These are phyloP conservation scores for Drosophila insularis DNA, from an alignment of 1,140 invertebrate genomes.

Conservation along the genomic window DNA sequence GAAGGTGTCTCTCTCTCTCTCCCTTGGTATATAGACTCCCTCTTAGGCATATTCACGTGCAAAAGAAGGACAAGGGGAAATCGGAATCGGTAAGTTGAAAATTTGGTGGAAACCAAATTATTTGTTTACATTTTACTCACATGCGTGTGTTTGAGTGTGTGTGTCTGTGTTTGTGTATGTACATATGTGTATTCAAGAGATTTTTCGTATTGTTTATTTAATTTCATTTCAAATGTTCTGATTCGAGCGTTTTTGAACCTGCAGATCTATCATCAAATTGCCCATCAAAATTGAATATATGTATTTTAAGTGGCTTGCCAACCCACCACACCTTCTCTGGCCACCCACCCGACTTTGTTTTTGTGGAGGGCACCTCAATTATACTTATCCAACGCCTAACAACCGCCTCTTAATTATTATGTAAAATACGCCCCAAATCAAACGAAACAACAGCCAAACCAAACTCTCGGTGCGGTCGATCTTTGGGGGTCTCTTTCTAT, in stretches of 20 bases:
- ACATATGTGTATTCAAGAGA: background rate
- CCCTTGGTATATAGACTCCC: constrained; percentile 10
- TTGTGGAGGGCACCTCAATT: background rate
- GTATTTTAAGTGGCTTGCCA: background rate
- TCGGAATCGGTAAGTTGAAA: constrained; percentile 69
- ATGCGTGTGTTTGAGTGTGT: constrained; percentile 5
- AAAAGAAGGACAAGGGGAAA: constrained; percentile 36
- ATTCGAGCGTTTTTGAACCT: background rate
- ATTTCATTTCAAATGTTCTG: background rate
- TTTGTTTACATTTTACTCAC: constrained; percentile 67
- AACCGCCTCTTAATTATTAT: constrained; percentile 27
- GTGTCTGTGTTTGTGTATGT: constrained; percentile 3
- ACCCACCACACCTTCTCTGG: too few species aligned
- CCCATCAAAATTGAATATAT: background rate
- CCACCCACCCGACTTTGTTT: background rate
- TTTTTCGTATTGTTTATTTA: constrained; percentile 6
- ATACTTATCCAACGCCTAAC: constrained; percentile 5
- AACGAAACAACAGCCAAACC: background rate
- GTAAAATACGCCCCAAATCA: constrained; percentile 27
- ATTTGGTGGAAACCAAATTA: constrained; percentile 41
- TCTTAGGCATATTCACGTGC: constrained; percentile 11
- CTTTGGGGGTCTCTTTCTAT: background rate
- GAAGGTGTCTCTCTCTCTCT: background rate
- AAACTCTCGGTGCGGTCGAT: background rate
- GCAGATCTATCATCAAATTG: background rate